Percentiles rank a stretch among this genome's conserved stretches.
These are phyloP conservation scores for Collichthys lucidus DNA, from an alignment of 2,113 vertebrate genomes.

Conservation along the genomic window DNA sequence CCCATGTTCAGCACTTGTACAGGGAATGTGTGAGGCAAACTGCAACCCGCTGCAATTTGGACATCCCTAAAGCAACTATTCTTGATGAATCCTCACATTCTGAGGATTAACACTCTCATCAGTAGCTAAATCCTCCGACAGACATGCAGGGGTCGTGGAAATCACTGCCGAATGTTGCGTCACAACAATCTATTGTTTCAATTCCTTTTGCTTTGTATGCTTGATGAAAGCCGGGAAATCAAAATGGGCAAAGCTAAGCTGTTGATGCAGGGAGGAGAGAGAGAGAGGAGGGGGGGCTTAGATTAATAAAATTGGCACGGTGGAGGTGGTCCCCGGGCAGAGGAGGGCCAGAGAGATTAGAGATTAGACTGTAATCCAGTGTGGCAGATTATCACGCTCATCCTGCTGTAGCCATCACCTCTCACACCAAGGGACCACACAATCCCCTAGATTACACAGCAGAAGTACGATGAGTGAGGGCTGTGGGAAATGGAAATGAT, in stretches of 20 bases:
- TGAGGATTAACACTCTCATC: constrained; percentile 77
- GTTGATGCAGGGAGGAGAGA: constrained; percentile 33
- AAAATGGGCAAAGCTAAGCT: constrained; percentile 78
- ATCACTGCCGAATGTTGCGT: constrained; percentile 66
- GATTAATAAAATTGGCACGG: constrained; percentile 79
- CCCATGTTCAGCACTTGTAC: constrained; percentile 63
- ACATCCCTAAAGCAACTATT: constrained; percentile 77
- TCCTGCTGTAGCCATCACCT: constrained; percentile 81
- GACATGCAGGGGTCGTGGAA: constrained; percentile 63
- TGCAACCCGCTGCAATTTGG: constrained; percentile 75
- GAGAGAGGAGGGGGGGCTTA: constrained; percentile 45
- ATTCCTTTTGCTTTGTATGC: constrained; percentile 55
- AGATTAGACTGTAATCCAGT: constrained; percentile 84
- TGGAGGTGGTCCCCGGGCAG: constrained; percentile 72
- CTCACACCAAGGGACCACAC: constrained; percentile 78
- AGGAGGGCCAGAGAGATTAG: constrained; percentile 78
- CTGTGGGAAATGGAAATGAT: constrained; percentile 53
- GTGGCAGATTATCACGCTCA: constrained; percentile 82
- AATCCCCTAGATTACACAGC: constrained; percentile 79
- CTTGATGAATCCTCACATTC: constrained; percentile 82
- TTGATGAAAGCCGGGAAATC: constrained; percentile 72
- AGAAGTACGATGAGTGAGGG: constrained; percentile 55
- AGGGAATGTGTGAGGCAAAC: constrained; percentile 51
- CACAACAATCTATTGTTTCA: constrained; percentile 73
- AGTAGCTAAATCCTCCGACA: constrained; percentile 75